A percentile compares a stretch with the other conserved stretches of the same genome.
Conservation (phyloP, 2,113 vertebrate species). For the Aptenodytes patagonicus region DNA sequence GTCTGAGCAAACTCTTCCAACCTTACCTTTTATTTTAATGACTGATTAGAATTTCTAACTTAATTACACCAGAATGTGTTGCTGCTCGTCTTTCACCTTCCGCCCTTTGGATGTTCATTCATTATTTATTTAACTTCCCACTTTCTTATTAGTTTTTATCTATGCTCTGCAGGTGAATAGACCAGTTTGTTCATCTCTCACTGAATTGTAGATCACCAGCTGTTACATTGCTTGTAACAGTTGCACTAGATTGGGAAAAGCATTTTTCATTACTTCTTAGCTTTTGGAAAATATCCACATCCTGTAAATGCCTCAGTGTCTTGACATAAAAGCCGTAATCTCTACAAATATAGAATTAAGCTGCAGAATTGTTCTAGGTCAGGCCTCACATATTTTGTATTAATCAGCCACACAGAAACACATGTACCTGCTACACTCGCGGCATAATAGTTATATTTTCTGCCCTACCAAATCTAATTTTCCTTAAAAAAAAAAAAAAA, state of each 20-base stretch:
- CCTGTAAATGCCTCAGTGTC: neutral
- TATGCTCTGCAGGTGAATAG: neutral
- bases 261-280: neutral
- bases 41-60: neutral
- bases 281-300: neutral
- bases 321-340: neutral
- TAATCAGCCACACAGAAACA: neutral
- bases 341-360: neutral
- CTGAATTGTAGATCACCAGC: neutral
- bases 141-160: neutral
- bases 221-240: neutral
- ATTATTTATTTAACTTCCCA: neutral
- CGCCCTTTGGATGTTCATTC: neutral
- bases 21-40: neutral
- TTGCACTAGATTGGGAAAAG: neutral
- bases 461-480: neutral
- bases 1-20: neutral
- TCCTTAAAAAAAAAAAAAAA: neutral
- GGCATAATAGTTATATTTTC: neutral
- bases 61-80: neutral
- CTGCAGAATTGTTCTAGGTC: neutral
- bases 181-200: neutral
- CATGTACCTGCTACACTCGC: rapidly evolving
- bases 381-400: neutral
- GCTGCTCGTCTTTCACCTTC: neutral